Evolutionary conservation across 2,888 invertebrate species (phyloP).

Genomic region (Philopedon plagiatum): DNA sequence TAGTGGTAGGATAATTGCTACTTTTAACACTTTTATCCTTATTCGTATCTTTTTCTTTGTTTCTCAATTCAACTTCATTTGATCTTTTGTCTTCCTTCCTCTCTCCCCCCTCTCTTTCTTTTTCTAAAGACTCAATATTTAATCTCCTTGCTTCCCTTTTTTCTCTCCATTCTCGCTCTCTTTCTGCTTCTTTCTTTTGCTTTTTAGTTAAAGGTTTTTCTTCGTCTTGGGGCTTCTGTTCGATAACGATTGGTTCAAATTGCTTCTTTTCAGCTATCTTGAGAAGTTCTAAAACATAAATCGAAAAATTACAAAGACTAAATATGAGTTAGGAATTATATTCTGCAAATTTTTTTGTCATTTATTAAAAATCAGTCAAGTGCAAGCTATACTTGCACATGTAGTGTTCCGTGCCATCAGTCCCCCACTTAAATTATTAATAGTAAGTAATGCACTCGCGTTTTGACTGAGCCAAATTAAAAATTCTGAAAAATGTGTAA

Average conservation of each 20-base stretch:
- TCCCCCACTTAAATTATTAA: too few relatives aligned
- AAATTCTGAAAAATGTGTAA: too few relatives aligned
- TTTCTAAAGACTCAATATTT: constrained; percentile 41
- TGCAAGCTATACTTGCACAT: too few relatives aligned
- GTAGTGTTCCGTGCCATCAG: too few relatives aligned
- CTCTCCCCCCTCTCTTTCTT: not conserved
- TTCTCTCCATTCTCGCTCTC: constrained; percentile 78
- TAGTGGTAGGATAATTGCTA: constrained; percentile 17
- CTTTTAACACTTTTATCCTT: constrained; percentile 32
- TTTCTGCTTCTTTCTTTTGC: constrained; percentile 82
- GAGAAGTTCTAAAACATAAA: constrained; percentile 73
- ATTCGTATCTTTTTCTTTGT: constrained; percentile 3
- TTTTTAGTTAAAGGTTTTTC: constrained; percentile 86
- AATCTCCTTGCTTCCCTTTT: constrained; percentile 66
- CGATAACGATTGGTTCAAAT: constrained; percentile 80
- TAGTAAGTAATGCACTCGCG: too few relatives aligned
- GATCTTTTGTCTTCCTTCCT: not conserved
- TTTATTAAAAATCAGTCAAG: too few relatives aligned
- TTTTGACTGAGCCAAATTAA: too few relatives aligned
- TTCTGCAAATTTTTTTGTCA: too few relatives aligned
- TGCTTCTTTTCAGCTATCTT: constrained; percentile 89
- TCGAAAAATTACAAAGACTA: not conserved
- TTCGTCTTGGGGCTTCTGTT: constrained; percentile 71
- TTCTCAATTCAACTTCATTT: not conserved
- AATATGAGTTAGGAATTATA: too few relatives aligned